A percentile compares a stretch with the other conserved stretches of the same genome.
phyloP scores from a whole-genome alignment of 2,797 vertebrate species.

The Thamnophis elegans region DNA sequence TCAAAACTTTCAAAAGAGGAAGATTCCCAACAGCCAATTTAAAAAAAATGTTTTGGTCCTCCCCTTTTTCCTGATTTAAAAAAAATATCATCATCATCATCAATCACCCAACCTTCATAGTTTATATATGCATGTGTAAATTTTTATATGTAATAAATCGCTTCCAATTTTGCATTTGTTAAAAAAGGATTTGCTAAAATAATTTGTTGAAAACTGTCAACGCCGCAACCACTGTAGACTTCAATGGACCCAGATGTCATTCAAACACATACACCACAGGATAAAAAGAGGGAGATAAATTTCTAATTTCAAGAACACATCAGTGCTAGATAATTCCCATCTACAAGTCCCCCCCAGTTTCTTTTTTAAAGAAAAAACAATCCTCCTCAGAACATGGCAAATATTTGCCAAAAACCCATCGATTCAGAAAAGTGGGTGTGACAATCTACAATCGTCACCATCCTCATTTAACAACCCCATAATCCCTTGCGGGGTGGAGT shows the following conservation, averaged over 20 bases:
- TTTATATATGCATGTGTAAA: background rate
- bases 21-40: background rate
- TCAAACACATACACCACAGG: background rate
- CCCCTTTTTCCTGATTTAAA: background rate
- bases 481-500: no score
- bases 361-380: background rate
- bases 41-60: background rate
- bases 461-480: no score
- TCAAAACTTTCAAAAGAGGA: background rate
- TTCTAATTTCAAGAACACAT: background rate
- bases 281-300: background rate
- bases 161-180: background rate
- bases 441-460: background rate
- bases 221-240: background rate
- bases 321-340: background rate
- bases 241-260: background rate
- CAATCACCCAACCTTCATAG: background rate
- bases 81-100: background rate
- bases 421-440: background rate
- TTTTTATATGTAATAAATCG: background rate
- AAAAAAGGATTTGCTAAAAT: background rate
- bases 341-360: background rate
- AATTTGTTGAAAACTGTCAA: background rate
- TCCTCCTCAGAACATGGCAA: background rate
- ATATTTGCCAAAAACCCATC: background rate